Base-by-base conservation (phyloP, 1,140 invertebrate genomes). In the Ceratosolen fusciceps region DNA sequence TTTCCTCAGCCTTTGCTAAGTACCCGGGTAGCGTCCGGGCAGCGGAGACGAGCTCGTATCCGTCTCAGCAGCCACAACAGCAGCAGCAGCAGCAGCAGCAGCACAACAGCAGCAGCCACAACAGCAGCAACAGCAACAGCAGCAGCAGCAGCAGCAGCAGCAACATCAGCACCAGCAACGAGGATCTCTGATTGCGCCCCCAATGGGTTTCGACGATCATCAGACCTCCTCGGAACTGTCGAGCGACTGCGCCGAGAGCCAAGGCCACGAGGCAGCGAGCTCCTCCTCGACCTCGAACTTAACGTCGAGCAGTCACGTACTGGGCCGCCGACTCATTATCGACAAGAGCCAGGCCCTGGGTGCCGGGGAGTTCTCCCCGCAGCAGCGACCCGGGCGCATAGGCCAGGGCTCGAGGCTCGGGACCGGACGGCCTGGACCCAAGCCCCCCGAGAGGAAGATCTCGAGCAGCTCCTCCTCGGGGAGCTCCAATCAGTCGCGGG, bases 1-100 rank as follows among this genome's bases (percentile, higher is more conserved):
- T 87, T 39, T 87, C 88, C 71, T 91, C 89, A 24, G 91, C 91
- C 12, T 92, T 91, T 80, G 86, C 84, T 8, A 88, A 88, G 85
- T 91, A 89, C 74, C 83, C 85, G 67, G 56, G 56, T 73, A 21
- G 16, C 68, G 5, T 19, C 1, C 37, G 49, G 43, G 1, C 24
- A n/a, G n/a, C n/a, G n/a, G n/a, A n/a, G 10, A 9, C 49, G 3
- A 62, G 52, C 43, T 49, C 68, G 3, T 68, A 19, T 21, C 49
- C 19, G 0, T 31, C 24, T 24, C 60, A 74, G 49, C 72, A 21
- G 19, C 10, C 37, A 8, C 37, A 16, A 26, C 47, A 31, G 31
- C 34, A 70, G 1, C 60, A 16, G n/a, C 49, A 19, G 60, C 8
- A 21, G 0, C 16, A 65, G 19, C 34, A 31, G 0, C 19, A 37